Percentiles rank a stretch among this genome's conserved stretches.
Evolutionary conservation across 2,113 vertebrate genomes (phyloP).

Genomic region (Apeltes quadracus): DNA sequence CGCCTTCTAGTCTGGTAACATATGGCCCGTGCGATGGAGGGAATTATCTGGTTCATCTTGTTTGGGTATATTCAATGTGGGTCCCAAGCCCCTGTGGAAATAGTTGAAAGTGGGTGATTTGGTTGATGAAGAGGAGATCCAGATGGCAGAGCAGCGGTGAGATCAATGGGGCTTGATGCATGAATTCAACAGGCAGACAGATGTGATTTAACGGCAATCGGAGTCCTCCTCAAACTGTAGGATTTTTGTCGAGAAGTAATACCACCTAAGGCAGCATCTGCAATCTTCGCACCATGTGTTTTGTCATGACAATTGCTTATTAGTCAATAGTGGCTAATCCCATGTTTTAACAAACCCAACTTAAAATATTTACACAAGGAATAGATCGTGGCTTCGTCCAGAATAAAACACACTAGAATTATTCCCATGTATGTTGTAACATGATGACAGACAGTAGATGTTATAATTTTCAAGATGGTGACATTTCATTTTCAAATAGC

Average conservation of each 20-base stretch:
- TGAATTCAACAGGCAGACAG: constrained; percentile 70
- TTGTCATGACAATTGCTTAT: constrained; percentile 4
- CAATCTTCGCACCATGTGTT: constrained; percentile 12
- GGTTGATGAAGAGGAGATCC: constrained; percentile 75
- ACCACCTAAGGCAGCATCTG: constrained; percentile 39
- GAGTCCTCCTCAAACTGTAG: constrained; percentile 57
- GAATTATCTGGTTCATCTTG: constrained; percentile 87
- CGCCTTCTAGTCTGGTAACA: constrained; percentile 82
- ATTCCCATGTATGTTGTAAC: background rate
- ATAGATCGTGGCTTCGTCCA: background rate
- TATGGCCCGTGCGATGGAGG: constrained; percentile 85
- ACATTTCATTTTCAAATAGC: background rate
- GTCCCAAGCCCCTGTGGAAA: constrained; percentile 83
- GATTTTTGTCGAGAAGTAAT: constrained; percentile 65
- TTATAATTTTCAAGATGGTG: background rate
- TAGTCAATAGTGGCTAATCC: background rate
- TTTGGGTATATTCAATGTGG: constrained; percentile 87
- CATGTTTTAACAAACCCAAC: no score
- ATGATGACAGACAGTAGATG: background rate
- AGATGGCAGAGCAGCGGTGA: constrained; percentile 75
- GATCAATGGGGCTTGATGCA: constrained; percentile 74
- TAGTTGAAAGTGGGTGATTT: constrained; percentile 78
- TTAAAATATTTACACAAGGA: background rate
- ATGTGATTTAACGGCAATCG: constrained; percentile 74
- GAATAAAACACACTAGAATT: background rate